phyloP scores from a whole-genome alignment of 2,797 vertebrate genomes.

The Adelosebastes latens region DNA sequence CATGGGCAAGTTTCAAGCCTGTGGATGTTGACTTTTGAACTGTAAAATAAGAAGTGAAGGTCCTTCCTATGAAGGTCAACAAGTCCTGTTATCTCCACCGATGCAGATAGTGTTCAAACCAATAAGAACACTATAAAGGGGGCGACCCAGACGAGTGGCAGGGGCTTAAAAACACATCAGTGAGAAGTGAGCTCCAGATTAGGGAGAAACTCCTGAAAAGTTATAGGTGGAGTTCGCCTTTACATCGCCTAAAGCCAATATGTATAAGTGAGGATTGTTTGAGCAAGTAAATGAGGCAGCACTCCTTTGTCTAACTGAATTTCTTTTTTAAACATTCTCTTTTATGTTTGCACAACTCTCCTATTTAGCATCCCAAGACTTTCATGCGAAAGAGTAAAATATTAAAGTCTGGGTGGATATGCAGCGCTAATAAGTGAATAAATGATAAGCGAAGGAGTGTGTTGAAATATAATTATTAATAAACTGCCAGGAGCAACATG shows the following conservation, averaged over 20 bases:
- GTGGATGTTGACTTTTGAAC: background rate
- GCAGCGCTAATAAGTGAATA: slow-evolving; percentile 30
- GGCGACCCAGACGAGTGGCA: background rate
- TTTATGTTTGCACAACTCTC: slow-evolving; percentile 40
- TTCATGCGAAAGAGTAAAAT: slow-evolving; percentile 5
- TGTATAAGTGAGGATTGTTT: slow-evolving; percentile 32
- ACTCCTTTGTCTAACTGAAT: slow-evolving; percentile 12
- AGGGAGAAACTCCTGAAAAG: background rate
- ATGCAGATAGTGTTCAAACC: background rate
- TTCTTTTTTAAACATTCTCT: slow-evolving; percentile 13
- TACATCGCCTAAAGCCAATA: slow-evolving; percentile 47
- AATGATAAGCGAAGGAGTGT: slow-evolving; percentile 3
- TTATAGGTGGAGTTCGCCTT: background rate
- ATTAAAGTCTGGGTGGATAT: slow-evolving; percentile 18
- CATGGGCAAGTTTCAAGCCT: background rate
- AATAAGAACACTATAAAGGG: background rate
- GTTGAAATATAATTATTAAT: slow-evolving; percentile 27
- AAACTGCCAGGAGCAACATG: slow-evolving; percentile 24
- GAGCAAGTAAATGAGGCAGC: slow-evolving; percentile 40
- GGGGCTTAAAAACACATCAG: background rate
- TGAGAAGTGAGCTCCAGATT: background rate
- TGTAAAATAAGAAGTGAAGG: too few relatives aligned
- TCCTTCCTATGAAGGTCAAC: background rate
- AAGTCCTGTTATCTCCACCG: background rate
- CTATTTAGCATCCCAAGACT: slow-evolving; percentile 24